phyloP scores from a whole-genome alignment of 2,113 vertebrate genomes.

The Rhombomys opimus region DNA sequence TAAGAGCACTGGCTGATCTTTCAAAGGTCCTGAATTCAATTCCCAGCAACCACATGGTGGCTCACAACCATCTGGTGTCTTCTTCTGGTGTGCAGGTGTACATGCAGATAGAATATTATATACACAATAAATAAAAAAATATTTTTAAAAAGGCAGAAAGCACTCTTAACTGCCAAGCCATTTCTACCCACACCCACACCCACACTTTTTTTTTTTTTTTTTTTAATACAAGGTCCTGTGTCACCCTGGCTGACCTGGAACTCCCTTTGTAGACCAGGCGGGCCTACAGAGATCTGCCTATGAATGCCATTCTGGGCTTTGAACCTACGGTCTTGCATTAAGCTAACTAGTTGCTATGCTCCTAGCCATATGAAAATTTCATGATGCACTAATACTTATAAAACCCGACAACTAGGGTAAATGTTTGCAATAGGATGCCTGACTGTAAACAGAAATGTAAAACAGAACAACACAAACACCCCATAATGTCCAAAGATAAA shows the following conservation, averaged over 20 bases:
- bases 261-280: background rate
- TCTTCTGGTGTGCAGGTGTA: too few relatives aligned
- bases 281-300: background rate
- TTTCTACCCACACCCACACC: too few relatives aligned
- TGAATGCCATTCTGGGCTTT: background rate
- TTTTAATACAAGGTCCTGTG: background rate
- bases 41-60: too few relatives aligned
- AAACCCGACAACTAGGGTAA: conserved; percentile 16
- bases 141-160: background rate
- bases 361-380: background rate
- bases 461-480: background rate
- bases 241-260: background rate
- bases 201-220: background rate
- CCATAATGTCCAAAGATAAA: background rate
- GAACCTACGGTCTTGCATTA: background rate
- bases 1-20: too few relatives aligned
- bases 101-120: too few relatives aligned
- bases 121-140: too few relatives aligned
- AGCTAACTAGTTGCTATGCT: background rate
- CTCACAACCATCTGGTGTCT: too few relatives aligned
- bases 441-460: conserved; percentile 32
- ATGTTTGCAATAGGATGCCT: background rate
- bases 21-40: too few relatives aligned
- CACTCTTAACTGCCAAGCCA: background rate
- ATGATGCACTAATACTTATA: conserved; percentile 1